A percentile compares a stretch with the other conserved stretches of the same genome.
Conservation (phyloP, 2,113 vertebrate genomes). For the Bufo gargarizans region DNA sequence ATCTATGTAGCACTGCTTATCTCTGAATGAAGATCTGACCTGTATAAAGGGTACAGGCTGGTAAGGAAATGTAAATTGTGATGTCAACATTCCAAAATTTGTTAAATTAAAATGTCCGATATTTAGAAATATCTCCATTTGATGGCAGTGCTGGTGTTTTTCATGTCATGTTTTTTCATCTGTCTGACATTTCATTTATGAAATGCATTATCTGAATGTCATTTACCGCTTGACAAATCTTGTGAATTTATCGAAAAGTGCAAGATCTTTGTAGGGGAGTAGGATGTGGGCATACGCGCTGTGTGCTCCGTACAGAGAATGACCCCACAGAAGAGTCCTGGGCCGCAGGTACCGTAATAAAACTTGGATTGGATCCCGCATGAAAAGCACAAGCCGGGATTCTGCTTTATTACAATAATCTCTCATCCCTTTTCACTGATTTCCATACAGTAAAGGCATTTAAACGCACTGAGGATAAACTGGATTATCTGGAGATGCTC, state of each 20-base stretch:
- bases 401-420: neutral
- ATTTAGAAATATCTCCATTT: neutral
- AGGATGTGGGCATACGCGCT: neutral
- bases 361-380: neutral
- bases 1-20: neutral
- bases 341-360: neutral
- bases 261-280: neutral
- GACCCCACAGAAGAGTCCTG: neutral
- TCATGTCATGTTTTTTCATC: constrained; percentile 17
- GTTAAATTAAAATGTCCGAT: neutral
- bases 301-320: neutral
- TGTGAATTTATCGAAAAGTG: neutral
- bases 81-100: constrained; percentile 19
- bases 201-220: constrained; percentile 29
- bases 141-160: neutral
- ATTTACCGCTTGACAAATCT: constrained; percentile 25
- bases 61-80: neutral
- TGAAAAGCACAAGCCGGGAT: neutral
- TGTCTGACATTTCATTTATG: constrained; percentile 30
- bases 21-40: neutral
- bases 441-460: neutral
- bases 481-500: neutral
- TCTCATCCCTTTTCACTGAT: neutral
- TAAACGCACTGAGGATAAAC: neutral
- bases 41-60: neutral